phyloP scores from a whole-genome alignment of 2,888 invertebrate species.

The Branchellion lobata region DNA sequence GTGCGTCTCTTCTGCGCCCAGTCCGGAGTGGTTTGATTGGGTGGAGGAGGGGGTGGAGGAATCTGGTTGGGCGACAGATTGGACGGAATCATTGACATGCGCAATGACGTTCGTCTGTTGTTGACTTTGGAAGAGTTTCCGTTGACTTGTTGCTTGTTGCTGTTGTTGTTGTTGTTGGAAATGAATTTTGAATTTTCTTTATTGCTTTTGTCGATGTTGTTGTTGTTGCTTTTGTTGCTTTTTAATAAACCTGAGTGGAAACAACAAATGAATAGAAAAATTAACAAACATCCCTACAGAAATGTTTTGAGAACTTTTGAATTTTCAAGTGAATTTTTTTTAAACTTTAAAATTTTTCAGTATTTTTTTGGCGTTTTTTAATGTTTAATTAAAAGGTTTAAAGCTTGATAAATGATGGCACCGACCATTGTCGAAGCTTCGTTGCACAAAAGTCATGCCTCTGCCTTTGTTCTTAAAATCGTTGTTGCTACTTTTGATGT shows the following conservation, averaged over 20 bases:
- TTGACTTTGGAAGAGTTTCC: background rate
- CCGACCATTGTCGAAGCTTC: slow-evolving; percentile 2
- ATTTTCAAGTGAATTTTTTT: too few relatives aligned
- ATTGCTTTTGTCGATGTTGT: too few relatives aligned
- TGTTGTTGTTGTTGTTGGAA: background rate
- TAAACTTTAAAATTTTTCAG: too few relatives aligned
- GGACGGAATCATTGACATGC: slow-evolving; percentile 2
- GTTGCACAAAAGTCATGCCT: background rate
- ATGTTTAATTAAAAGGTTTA: too few relatives aligned
- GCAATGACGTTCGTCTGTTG: background rate
- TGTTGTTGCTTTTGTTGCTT: too few relatives aligned
- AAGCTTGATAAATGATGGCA: background rate
- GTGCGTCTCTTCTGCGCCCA: slow-evolving; percentile 35
- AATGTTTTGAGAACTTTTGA: background rate
- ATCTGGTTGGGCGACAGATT: slow-evolving; percentile 21
- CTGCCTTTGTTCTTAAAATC: background rate
- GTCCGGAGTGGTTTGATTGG: slow-evolving; percentile 28
- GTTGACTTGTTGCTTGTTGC: background rate
- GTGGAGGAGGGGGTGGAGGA: slow-evolving; percentile 34
- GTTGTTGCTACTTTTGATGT: background rate
- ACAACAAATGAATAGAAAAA: background rate
- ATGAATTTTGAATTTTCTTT: background rate
- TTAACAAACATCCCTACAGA: background rate
- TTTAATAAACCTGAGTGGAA: too few relatives aligned
- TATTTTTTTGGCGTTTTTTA: too few relatives aligned